Evolutionary conservation across 2,113 vertebrate species (phyloP).

Genomic region (Motacilla tschutschensis): DNA sequence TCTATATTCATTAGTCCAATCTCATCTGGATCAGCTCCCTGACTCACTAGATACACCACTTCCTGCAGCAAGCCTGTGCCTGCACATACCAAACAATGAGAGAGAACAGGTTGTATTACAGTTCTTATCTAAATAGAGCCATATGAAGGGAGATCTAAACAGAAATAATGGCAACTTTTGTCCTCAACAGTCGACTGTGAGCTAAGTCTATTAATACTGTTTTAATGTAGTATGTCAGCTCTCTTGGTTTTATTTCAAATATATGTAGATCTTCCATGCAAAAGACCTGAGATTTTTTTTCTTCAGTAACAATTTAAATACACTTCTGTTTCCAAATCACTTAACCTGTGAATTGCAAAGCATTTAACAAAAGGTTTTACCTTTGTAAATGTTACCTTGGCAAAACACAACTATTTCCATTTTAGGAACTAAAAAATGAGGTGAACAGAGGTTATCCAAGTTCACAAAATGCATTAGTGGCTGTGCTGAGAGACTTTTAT

Average conservation of each 20-base stretch:
- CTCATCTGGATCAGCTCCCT: slow-evolving; percentile 95
- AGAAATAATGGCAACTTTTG: background rate
- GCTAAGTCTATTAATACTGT: background rate
- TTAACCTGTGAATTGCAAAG: background rate
- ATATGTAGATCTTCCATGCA: background rate
- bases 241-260: background rate
- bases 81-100: slow-evolving; percentile 52
- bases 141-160: background rate
- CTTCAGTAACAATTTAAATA: background rate
- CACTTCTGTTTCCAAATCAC: background rate
- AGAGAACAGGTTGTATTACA: slow-evolving; percentile 36
- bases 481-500: background rate
- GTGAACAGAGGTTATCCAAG: background rate
- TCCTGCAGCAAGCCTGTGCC: slow-evolving; percentile 96
- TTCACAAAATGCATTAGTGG: background rate
- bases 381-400: background rate
- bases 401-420: background rate
- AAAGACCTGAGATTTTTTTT: background rate
- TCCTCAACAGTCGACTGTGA: background rate
- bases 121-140: slow-evolving; percentile 19
- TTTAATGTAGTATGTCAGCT: background rate
- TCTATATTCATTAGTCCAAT: slow-evolving; percentile 98
- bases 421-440: background rate
- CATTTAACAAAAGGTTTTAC: background rate
- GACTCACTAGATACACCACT: slow-evolving; percentile 95